Evolutionary conservation across 2,888 invertebrate species (phyloP), one percentile per base, ranked within the genome.

Genomic region (Thymelicus sylvestris): DNA sequence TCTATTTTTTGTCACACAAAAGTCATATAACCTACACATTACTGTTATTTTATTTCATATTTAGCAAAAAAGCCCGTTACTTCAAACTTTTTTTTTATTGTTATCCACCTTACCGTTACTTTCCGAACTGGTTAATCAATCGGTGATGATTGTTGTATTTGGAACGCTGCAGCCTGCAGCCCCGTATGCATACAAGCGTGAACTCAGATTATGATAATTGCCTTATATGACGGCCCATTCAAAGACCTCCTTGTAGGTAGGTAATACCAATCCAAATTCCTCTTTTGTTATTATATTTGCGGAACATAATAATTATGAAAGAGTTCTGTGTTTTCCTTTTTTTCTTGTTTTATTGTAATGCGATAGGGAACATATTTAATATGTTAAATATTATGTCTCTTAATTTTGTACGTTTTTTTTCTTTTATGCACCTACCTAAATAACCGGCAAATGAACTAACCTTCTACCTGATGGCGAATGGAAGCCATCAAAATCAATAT

Each of bases 131-230:
- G 69, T 72, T 72, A 57, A 66, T 48, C 63, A 61, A 15, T 59
- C 31, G 41, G 7, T 41, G 15, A 52, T 59, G 59, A 65, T 70
- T 70, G 67, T 70, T 70, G 67, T 66, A 61, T 67, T 59, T 39
- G 24, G 41, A 47, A 67, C 4, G 44, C 44, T 44, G 44, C 44
- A 44, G 44, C 44, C 12, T 44, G 31, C 31, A 31, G 24, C 57
- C 62, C 55, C 59, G n/a, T 52, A 73, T 67, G 61, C 73, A 68
- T 66, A 62, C 73, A 72, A 76, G 73, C 73, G 73, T 76, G 19
- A 75, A 74, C 44, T 66, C 55, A 72, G 71, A 74, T 72, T 68
- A 73, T 31, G 47, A 66, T 31, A 47, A 15, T 60, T 48, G 44
- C 47, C 41, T 13, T 24, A 19, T 59, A 59, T 47, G 38, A 48